Evolutionary conservation across 2,888 invertebrate genomes (phyloP), one percentile per base, ranked within the genome.

Genomic region (Cryptophagus acutangulus): DNA sequence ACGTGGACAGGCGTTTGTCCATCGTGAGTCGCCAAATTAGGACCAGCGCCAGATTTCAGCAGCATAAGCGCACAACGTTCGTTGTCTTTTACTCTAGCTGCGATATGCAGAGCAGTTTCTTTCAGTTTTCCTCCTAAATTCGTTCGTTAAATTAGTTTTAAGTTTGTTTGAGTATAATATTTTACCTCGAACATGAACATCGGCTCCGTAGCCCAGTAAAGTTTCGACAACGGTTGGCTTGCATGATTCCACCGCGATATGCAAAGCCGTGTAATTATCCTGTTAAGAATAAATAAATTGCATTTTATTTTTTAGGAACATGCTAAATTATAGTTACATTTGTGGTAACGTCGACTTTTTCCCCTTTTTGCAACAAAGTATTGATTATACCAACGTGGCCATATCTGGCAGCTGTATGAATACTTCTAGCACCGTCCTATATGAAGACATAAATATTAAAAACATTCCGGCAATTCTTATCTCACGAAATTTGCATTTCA

Each of bases 351-450:
- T 96, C 94, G 1, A 97, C 96, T 69, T 90, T 88, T 67, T 97
- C 97, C 33, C 97, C 97, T 67, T 95, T 92, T 64, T 91, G 89
- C 42, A 99, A 74, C 28, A 99, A 73, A 0, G 96, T 93, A 68
- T 92, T 94, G 63, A 97, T 95, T 62, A 97, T 96, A 17, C 94
- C 92, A 3, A 94, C 92, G 65, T 97, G 96, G 0, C 99, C 99
- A 60, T 93, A 92, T 61, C 88, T 81, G 8, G 97, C 96, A 0
- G 99, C 99, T 0, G 95, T 94, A 71, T 99, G 99, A 49, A 99
- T 89, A 65, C 96, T 95, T 43, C 97, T 78, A 0, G 97, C 97
- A 16, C 99, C 99, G 57, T 83, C 84, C 87, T 88, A 64, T n/a
- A 14, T 71, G 70, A 33, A 29, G 30, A 25, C 41, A 20, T 10